Conservation (phyloP, 2,888 invertebrate genomes). For the Papilio gigon region DNA sequence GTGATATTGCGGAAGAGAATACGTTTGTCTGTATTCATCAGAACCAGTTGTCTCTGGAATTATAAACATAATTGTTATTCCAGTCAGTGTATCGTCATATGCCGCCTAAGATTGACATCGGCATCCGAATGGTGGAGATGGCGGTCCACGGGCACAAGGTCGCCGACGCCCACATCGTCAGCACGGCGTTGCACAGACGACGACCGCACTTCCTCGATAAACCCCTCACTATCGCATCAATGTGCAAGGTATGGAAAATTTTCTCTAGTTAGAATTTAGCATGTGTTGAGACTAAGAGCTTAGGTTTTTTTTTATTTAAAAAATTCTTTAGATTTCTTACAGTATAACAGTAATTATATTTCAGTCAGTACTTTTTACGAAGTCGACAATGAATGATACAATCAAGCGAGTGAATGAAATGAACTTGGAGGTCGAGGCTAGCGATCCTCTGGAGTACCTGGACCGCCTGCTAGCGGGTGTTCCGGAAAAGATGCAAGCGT, state of each 20-base stretch:
- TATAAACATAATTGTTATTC: conserved; percentile 45
- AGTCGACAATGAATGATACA: conserved; percentile 56
- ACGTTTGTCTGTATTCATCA: no score
- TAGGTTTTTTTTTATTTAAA: no score
- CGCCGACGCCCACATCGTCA: conserved; percentile 78
- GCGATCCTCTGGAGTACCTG: conserved; percentile 53
- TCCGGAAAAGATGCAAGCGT: conserved; percentile 50
- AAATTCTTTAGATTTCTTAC: no score
- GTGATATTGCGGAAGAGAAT: no score
- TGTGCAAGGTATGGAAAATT: conserved; percentile 64
- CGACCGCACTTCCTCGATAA: conserved; percentile 49
- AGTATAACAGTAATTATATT: no score
- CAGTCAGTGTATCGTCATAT: conserved; percentile 74
- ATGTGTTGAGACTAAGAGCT: no score
- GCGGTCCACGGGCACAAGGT: conserved; percentile 84
- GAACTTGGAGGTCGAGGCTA: conserved; percentile 55
- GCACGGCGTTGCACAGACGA: conserved; percentile 73
- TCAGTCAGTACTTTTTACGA: conserved; percentile 59
- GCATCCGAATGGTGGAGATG: conserved; percentile 81
- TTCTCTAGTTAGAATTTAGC: no score
- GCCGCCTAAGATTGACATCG: conserved; percentile 69
- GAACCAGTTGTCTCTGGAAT: no score
- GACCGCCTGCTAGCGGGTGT: conserved; percentile 59
- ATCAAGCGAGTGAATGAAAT: conserved; percentile 58
- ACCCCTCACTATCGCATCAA: conserved; percentile 47